phyloP scores from a whole-genome alignment of 2,797 vertebrate genomes.

The Jordanella pulchra region DNA sequence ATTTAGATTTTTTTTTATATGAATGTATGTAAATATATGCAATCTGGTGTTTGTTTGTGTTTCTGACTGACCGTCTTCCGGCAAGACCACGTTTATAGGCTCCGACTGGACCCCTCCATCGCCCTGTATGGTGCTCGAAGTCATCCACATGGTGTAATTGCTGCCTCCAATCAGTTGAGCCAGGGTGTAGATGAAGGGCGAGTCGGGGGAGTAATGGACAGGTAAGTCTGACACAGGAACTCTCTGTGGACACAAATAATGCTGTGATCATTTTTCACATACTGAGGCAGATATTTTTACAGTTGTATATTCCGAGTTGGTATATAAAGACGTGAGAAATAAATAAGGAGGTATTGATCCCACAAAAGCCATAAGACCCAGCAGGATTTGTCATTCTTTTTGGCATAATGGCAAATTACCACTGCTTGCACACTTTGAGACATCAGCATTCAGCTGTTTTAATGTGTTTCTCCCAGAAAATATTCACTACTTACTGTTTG shows the following conservation, averaged over 20 bases:
- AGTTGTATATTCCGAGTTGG: constrained; percentile 1
- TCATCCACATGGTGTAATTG: constrained; percentile 91
- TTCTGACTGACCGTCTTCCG: constrained; percentile 89
- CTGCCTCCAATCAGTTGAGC: constrained; percentile 85
- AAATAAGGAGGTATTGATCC: background rate
- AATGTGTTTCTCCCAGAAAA: background rate
- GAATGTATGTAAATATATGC: constrained; percentile 11
- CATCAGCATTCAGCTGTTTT: background rate
- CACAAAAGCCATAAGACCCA: background rate
- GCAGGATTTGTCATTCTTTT: background rate
- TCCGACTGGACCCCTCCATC: constrained; percentile 89
- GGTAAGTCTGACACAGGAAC: constrained; percentile 75
- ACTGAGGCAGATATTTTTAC: background rate
- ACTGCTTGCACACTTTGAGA: background rate
- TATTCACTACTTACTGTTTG: background rate
- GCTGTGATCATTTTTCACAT: constrained; percentile 4
- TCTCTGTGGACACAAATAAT: constrained; percentile 74
- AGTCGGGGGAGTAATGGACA: constrained; percentile 45
- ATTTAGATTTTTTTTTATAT: constrained; percentile 27
- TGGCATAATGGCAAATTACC: background rate
- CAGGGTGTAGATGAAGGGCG: constrained; percentile 77
- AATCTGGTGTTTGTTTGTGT: constrained; percentile 27
- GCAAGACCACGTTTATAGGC: constrained; percentile 82
- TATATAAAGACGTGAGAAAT: constrained; percentile 7
- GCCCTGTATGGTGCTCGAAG: constrained; percentile 88